Evolutionary conservation across 2,888 invertebrate species (phyloP).

Genomic region (Machimus rusticus): DNA sequence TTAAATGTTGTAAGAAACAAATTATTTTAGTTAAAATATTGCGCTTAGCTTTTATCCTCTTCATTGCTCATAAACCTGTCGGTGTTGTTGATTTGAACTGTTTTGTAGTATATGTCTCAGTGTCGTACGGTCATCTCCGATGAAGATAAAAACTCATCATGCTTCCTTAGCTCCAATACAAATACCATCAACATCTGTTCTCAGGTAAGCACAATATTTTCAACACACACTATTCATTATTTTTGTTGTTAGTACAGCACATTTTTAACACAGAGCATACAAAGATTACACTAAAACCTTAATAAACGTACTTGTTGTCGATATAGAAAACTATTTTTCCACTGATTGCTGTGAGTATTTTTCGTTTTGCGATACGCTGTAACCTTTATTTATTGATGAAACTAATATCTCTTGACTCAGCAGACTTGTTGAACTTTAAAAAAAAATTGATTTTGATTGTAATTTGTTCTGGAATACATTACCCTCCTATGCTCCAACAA

Average conservation of each 20-base stretch:
- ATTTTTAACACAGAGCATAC: background rate
- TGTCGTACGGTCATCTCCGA: conserved; percentile 48
- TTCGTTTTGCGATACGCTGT: background rate
- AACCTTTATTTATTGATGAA: background rate
- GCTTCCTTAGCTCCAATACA: conserved; percentile 50
- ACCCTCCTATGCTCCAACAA: too few relatives aligned
- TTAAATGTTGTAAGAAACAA: background rate
- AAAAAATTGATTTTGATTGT: too few relatives aligned
- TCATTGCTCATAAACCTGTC: background rate
- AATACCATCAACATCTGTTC: conserved; percentile 48
- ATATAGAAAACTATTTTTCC: background rate
- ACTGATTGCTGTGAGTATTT: background rate
- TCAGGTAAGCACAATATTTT: conserved; percentile 48
- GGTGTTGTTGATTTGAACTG: conserved; percentile 37
- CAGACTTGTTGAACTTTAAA: too few relatives aligned
- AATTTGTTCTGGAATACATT: too few relatives aligned
- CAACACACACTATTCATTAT: background rate
- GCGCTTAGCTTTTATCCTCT: background rate
- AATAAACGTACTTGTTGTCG: background rate
- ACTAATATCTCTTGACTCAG: too few relatives aligned
- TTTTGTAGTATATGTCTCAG: conserved; percentile 48
- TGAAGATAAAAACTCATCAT: conserved; percentile 47
- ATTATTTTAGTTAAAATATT: background rate
- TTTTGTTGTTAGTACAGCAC: background rate
- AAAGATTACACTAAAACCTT: background rate